These are phyloP conservation scores for Illadopsis cleaveri DNA, from an alignment of 2,113 vertebrate species.

Conservation along the genomic window DNA sequence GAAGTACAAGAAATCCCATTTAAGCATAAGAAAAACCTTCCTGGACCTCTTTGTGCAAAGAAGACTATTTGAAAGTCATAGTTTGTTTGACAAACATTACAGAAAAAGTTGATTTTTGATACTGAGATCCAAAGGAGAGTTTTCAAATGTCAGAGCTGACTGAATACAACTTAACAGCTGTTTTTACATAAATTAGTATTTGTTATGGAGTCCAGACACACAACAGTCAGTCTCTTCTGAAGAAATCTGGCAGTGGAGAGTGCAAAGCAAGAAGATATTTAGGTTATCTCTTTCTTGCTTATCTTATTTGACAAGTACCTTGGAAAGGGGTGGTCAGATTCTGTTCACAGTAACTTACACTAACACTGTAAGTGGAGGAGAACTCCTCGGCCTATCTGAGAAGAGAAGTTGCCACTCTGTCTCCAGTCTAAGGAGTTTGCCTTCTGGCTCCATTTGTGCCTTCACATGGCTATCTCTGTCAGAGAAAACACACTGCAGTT, in stretches of 20 bases:
- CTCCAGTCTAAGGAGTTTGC: background rate
- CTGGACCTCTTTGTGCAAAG: background rate
- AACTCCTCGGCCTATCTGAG: background rate
- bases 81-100: background rate
- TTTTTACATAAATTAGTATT: background rate
- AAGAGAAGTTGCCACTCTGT: background rate
- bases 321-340: background rate
- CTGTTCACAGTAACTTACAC: background rate
- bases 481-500: background rate
- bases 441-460: background rate
- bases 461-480: background rate
- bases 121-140: background rate
- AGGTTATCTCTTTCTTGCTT: background rate
- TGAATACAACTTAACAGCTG: background rate
- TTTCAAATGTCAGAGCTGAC: background rate
- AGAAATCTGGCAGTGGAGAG: background rate
- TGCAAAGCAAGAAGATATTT: background rate
- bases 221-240: background rate
- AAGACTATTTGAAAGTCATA: background rate
- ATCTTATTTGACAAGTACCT: background rate
- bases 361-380: background rate
- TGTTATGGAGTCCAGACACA: background rate
- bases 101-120: background rate
- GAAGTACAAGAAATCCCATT: background rate
- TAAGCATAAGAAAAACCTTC: background rate